Conservation (phyloP, 2,797 vertebrate species). For the Sebastes kiyomatsui region DNA sequence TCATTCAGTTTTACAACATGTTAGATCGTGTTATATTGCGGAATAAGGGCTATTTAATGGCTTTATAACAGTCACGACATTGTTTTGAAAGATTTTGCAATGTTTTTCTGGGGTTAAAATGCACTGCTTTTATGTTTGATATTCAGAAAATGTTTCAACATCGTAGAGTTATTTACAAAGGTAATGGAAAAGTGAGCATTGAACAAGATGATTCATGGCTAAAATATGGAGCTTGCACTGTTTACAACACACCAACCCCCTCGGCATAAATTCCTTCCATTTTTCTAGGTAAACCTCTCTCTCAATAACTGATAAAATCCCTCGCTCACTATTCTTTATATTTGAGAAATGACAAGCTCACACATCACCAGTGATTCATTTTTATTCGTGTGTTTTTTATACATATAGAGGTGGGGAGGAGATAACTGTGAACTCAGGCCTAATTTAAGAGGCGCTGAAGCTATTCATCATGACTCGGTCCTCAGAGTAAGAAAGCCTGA, state of each 20-base stretch:
- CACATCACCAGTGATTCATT: background rate
- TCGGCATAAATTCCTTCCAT: background rate
- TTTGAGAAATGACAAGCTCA: background rate
- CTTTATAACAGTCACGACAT: background rate
- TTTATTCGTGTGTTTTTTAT: background rate
- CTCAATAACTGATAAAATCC: background rate
- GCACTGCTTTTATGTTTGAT: conserved; percentile 8
- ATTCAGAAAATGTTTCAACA: background rate
- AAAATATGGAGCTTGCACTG: background rate
- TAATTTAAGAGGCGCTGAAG: conserved; percentile 41
- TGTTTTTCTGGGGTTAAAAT: background rate
- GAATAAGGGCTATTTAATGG: too few species aligned
- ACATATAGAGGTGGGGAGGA: conserved; percentile 9
- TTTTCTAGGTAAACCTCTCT: background rate
- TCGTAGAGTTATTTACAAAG: background rate
- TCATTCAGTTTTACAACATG: too few species aligned
- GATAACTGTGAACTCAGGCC: conserved; percentile 33
- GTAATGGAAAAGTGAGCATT: background rate
- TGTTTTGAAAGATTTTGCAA: too few species aligned
- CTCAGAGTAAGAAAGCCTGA: conserved; percentile 31
- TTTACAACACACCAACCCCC: background rate
- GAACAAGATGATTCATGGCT: too few species aligned
- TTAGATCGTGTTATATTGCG: accelerated
- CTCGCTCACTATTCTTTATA: background rate
- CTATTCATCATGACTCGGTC: conserved; percentile 47